Conservation (phyloP, 2,888 invertebrate species). For the Lasius platythorax region DNA sequence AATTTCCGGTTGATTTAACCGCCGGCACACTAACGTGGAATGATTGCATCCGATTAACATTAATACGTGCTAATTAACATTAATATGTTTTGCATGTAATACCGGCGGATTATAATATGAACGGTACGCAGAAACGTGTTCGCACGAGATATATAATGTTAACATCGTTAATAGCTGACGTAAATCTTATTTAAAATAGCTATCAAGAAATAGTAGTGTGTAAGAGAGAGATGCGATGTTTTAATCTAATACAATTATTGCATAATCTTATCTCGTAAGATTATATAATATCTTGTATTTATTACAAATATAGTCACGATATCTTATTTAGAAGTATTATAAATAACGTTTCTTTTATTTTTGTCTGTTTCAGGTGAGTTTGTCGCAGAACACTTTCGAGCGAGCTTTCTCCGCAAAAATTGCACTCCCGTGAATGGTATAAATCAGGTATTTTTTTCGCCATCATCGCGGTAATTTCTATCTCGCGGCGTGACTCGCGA, state of each 20-base stretch:
- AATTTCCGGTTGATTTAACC: conserved; percentile 38
- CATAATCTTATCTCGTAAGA: neutral
- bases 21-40: conserved; percentile 39
- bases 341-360: conserved; percentile 12
- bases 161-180: conserved; percentile 5
- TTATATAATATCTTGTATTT: neutral
- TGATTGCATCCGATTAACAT: conserved; percentile 52
- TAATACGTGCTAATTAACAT: conserved; percentile 54
- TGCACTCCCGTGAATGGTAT: neutral
- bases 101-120: conserved; percentile 39
- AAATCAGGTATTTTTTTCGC: conserved; percentile 36
- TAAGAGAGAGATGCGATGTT: neutral
- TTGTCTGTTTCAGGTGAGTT: conserved; percentile 47
- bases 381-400: neutral
- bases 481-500: conserved; percentile 52
- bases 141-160: neutral
- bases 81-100: conserved; percentile 55
- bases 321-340: neutral
- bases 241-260: neutral
- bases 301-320: neutral
- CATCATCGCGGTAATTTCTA: conserved; percentile 45
- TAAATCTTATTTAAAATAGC: conserved; percentile 42
- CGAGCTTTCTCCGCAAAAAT: neutral
- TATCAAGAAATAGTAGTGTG: conserved; percentile 23
- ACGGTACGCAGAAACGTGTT: neutral